phyloP scores from a whole-genome alignment of 2,888 invertebrate species.

The Trachelus iudaicus region DNA sequence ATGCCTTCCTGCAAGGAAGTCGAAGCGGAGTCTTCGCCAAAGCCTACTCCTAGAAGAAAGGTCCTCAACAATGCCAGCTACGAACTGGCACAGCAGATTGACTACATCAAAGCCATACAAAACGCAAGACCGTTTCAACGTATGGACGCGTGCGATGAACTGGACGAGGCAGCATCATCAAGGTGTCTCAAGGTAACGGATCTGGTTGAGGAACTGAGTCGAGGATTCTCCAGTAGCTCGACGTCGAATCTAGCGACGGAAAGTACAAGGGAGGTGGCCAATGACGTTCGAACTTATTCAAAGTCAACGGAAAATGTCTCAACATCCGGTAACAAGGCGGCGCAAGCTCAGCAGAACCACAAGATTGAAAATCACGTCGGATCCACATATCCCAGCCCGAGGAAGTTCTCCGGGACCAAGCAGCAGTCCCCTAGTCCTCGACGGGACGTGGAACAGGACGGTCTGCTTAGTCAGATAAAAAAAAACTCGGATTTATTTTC shows the following conservation, averaged over 20 bases:
- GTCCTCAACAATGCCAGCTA: conserved; percentile 56
- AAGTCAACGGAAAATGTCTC: conserved; percentile 41
- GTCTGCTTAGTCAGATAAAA: conserved; percentile 59
- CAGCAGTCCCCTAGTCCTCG: conserved; percentile 5
- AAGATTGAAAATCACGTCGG: conserved; percentile 13
- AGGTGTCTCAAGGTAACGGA: conserved; percentile 40
- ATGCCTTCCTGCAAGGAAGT: conserved; percentile 7
- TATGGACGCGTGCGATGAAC: conserved; percentile 60
- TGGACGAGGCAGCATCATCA: conserved; percentile 40
- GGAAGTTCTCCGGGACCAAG: not conserved
- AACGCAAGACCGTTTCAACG: conserved; percentile 39
- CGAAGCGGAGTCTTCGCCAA: conserved; percentile 14
- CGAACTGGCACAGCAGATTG: conserved; percentile 58
- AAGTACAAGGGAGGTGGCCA: conserved; percentile 10
- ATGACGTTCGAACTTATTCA: conserved; percentile 30
- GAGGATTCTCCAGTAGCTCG: conserved; percentile 29
- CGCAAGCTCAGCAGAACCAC: not conserved
- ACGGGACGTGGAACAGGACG: conserved; percentile 27
- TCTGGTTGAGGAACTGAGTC: conserved; percentile 38
- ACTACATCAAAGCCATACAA: conserved; percentile 50
- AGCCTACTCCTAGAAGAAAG: conserved; percentile 24
- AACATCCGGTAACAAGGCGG: not conserved
- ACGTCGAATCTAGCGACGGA: conserved; percentile 33
- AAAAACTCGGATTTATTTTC: conserved; percentile 65
- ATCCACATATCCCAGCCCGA: not conserved